Percentiles rank a stretch among this genome's conserved stretches.
These are phyloP conservation scores for Oreonectes daqikongensis DNA, from an alignment of 2,797 vertebrate genomes.

Conservation along the genomic window DNA sequence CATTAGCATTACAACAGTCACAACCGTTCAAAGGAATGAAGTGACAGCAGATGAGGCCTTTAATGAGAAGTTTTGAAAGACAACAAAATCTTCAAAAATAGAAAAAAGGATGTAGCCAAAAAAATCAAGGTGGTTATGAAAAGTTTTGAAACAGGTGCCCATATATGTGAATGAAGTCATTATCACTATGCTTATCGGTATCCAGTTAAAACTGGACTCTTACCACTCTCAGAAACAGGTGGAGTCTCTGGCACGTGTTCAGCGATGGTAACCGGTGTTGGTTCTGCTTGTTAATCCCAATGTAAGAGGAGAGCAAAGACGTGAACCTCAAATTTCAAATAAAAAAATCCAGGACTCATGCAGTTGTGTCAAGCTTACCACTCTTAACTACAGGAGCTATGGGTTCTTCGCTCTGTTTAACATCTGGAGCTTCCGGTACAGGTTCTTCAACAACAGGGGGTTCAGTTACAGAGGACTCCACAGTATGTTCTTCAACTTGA, in stretches of 20 bases:
- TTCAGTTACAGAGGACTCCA: constrained; percentile 18
- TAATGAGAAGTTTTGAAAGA: background rate
- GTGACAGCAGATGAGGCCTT: constrained; percentile 6
- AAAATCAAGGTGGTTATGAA: background rate
- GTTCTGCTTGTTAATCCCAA: constrained; percentile 37
- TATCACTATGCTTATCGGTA: constrained; percentile 25
- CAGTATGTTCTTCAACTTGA: background rate
- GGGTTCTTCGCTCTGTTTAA: constrained; percentile 11
- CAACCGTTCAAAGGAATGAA: too few relatives aligned
- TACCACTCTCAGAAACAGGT: constrained; percentile 54
- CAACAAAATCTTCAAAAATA: background rate
- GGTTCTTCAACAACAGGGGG: constrained; percentile 5
- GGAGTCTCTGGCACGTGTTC: constrained; percentile 44
- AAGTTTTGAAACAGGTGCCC: background rate
- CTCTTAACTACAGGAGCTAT: constrained; percentile 34
- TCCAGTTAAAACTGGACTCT: constrained; percentile 53
- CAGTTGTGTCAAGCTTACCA: constrained; percentile 54
- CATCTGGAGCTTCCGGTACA: constrained; percentile 3
- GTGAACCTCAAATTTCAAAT: constrained; percentile 44
- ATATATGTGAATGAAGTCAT: constrained; percentile 22
- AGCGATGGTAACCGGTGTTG: constrained; percentile 35
- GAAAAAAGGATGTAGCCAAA: background rate
- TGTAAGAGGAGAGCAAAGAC: constrained; percentile 37
- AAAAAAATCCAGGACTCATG: constrained; percentile 13
- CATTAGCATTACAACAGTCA: constrained; percentile 39